Percentiles rank a stretch among this genome's conserved stretches.
phyloP scores from a whole-genome alignment of 2,888 invertebrate genomes.

The Lasiommata megera region DNA sequence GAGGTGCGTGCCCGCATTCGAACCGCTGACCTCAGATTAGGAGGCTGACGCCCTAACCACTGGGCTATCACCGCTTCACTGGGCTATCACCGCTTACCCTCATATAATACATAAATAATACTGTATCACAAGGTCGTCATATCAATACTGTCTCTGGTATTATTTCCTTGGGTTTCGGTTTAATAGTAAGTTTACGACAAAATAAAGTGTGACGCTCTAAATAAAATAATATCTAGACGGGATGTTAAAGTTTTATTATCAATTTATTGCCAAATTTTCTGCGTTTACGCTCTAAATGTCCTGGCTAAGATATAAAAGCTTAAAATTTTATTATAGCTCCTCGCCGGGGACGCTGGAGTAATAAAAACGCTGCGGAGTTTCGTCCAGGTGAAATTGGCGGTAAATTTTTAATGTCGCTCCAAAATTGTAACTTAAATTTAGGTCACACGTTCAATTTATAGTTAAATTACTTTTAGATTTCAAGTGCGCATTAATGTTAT shows the following conservation, averaged over 20 bases:
- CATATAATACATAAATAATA: no score
- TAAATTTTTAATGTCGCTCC: conserved; percentile 34
- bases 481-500: not conserved
- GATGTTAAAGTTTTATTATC: conserved; percentile 11
- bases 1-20: no score
- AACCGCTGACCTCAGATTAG: no score
- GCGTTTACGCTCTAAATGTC: conserved; percentile 28
- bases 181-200: not conserved
- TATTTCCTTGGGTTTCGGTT: no score
- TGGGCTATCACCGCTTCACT: no score
- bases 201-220: not conserved
- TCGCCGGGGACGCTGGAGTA: conserved; percentile 25
- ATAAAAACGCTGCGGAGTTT: conserved; percentile 31
- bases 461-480: not conserved
- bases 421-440: conserved; percentile 21
- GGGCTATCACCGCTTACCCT: no score
- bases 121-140: no score
- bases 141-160: no score
- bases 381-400: conserved; percentile 34
- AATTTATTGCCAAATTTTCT: conserved; percentile 14
- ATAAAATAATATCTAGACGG: not conserved
- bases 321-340: conserved; percentile 32
- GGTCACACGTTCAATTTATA: conserved; percentile 9
- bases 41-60: no score
- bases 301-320: conserved; percentile 31